A percentile compares a stretch with the other conserved stretches of the same genome.
Evolutionary conservation across 2,888 invertebrate genomes (phyloP).

Genomic region (Drosophila niveifrons): DNA sequence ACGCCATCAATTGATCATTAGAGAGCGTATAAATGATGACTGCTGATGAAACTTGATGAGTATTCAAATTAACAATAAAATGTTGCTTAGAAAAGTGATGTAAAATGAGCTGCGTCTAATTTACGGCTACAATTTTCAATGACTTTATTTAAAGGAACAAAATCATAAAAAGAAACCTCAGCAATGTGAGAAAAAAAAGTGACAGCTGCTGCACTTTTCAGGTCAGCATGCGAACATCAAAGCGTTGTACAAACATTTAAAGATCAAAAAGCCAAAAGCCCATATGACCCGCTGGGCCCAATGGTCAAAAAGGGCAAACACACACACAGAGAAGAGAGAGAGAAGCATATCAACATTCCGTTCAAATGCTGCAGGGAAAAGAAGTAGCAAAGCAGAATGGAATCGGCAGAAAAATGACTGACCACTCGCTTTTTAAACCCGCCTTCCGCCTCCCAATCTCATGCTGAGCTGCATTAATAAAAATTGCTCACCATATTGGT

Average conservation of each 20-base stretch:
- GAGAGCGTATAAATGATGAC: slow-evolving; percentile 45
- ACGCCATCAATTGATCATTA: slow-evolving; percentile 71
- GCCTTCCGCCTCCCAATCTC: slow-evolving; percentile 10
- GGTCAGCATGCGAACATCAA: slow-evolving; percentile 69
- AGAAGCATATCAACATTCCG: neutral
- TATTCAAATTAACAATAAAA: neutral
- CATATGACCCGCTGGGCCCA: slow-evolving; percentile 69
- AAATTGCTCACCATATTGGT: slow-evolving; percentile 84
- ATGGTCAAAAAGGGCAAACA: slow-evolving; percentile 45
- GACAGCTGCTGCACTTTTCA: slow-evolving; percentile 52
- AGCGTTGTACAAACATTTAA: slow-evolving; percentile 79
- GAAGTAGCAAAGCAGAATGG: slow-evolving; percentile 8
- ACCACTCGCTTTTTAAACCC: slow-evolving; percentile 55
- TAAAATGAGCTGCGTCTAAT: neutral
- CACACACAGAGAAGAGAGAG: slow-evolving; percentile 38
- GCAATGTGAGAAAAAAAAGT: slow-evolving; percentile 16
- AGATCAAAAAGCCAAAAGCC: slow-evolving; percentile 79
- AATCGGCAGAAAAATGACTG: slow-evolving; percentile 53
- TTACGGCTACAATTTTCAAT: slow-evolving; percentile 5
- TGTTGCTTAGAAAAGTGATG: neutral
- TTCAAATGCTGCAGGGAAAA: slow-evolving; percentile 6
- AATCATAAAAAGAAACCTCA: neutral
- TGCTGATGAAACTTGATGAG: slow-evolving; percentile 14
- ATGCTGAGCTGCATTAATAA: slow-evolving; percentile 78
- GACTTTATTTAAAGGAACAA: neutral